These are phyloP conservation scores for Agrochola macilenta DNA, from an alignment of 2,888 invertebrate genomes.

Conservation along the genomic window DNA sequence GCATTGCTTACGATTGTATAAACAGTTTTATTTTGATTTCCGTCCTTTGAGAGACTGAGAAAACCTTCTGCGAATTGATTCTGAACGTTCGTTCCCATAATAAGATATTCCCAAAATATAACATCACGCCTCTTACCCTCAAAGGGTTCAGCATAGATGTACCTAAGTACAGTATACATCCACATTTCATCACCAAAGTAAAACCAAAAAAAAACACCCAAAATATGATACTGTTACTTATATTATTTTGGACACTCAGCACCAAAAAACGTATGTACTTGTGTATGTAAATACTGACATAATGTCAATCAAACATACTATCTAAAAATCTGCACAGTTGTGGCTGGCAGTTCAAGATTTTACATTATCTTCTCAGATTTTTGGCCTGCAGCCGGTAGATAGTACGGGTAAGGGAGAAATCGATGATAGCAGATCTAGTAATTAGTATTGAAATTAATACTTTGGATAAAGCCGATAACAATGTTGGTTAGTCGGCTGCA, in stretches of 20 bases:
- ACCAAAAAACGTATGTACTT: neutral
- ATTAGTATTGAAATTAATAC: neutral
- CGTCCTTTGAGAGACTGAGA: neutral
- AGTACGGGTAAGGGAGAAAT: neutral
- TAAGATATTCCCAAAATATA: neutral
- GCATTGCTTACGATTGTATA: neutral
- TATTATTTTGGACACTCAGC: neutral
- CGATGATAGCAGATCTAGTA: neutral
- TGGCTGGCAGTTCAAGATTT: neutral
- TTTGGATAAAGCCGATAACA: neutral
- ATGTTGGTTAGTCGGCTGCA: no score
- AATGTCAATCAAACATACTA: neutral
- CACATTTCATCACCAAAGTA: no score
- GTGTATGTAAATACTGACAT: neutral
- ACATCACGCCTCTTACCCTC: neutral
- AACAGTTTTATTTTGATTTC: neutral
- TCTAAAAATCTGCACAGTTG: neutral
- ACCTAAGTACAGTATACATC: no score
- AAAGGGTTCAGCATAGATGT: no score
- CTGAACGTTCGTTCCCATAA: neutral
- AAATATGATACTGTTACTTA: no score
- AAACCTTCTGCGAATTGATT: neutral
- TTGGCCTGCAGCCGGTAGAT: neutral
- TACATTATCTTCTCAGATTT: neutral
- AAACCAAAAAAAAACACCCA: no score